A percentile compares a stretch with the other conserved stretches of the same genome.
Evolutionary conservation across 2,888 invertebrate genomes (phyloP).

Genomic region (Meiosimyza decipiens): DNA sequence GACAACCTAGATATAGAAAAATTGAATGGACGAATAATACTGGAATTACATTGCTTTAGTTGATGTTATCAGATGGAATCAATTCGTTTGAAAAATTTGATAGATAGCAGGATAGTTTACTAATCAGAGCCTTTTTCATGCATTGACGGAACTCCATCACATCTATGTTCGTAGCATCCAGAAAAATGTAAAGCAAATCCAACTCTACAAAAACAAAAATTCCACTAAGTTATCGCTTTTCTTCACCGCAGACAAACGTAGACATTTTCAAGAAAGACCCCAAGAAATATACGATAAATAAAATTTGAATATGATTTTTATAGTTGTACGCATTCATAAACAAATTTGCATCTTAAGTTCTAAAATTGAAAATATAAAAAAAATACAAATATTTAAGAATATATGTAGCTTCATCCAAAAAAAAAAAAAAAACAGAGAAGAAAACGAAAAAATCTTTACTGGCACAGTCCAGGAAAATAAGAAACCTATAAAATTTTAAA

Average conservation of each 20-base stretch:
- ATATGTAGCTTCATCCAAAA: not conserved
- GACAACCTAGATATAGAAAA: no score
- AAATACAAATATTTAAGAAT: conserved; percentile 38
- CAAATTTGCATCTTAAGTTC: conserved; percentile 32
- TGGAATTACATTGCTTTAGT: no score
- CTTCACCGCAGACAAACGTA: not conserved
- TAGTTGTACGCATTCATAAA: conserved; percentile 22
- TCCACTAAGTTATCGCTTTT: not conserved
- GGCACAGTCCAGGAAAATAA: conserved; percentile 50
- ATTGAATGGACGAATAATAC: no score
- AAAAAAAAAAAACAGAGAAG: conserved; percentile 33
- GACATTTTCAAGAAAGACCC: not conserved
- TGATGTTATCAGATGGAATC: no score
- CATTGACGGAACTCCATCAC: no score
- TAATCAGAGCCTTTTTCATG: no score
- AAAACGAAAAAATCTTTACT: conserved; percentile 46
- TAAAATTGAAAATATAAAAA: not conserved
- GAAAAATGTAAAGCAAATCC: no score
- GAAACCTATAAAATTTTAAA: conserved; percentile 63
- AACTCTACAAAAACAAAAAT: no score
- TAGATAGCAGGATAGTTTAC: no score
- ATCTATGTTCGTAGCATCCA: no score
- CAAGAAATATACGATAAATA: not conserved
- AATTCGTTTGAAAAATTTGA: no score
- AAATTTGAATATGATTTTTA: conserved; percentile 6